Base-by-base conservation (phyloP, 2,797 vertebrate genomes). In the Yasuhikotakia modesta region DNA sequence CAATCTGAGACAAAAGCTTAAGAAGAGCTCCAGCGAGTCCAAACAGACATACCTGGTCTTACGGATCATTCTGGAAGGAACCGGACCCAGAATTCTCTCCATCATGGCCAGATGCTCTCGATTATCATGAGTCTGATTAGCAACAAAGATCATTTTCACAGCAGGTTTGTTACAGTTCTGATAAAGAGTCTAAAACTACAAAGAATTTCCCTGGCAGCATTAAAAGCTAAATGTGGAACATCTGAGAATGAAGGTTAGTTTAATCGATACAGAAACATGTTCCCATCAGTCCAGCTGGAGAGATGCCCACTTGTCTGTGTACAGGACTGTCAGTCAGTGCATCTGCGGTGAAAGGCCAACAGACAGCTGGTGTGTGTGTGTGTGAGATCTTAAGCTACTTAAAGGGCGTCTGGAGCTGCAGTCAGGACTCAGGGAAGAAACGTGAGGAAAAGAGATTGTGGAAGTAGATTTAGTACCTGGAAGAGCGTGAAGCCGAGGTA, bases 51-150 rank as follows among this genome's bases (percentile, higher is more conserved):
- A 86, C 85, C 85, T 84, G 3, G 97, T 99, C 84, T 98, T 99
- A 58, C 96, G 92, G 79, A 95, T 96, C 98, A 99, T 99, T 69
- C 96, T 92, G 1, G 97, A 96, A 11, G 98, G 98, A 63, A 99
- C 93, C 0, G 97, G 97, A 73, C 98, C 98, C 78, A 98, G 70
- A 81, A 99, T 99, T 81, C 97, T 94, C 87, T 99, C 98, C 98
- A 99, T 99, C 98, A 99, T 99, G 66, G 97, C 96, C 88, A 99
- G 90, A 89, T 99, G 98, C 83, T 99, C 98, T 70, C 96, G 89
- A 93, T 99, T 99, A 88, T 99, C 98, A 19, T 99, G 98, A 8
- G 98, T 99, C 98, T 99, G 83, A 76, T 39, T 1, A 39, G 7
- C 35, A 39, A 39, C 35, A 39, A 39, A 8, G 5, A 8, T 10